Conservation (phyloP, 2,888 invertebrate genomes). For the Aradus depressus region DNA sequence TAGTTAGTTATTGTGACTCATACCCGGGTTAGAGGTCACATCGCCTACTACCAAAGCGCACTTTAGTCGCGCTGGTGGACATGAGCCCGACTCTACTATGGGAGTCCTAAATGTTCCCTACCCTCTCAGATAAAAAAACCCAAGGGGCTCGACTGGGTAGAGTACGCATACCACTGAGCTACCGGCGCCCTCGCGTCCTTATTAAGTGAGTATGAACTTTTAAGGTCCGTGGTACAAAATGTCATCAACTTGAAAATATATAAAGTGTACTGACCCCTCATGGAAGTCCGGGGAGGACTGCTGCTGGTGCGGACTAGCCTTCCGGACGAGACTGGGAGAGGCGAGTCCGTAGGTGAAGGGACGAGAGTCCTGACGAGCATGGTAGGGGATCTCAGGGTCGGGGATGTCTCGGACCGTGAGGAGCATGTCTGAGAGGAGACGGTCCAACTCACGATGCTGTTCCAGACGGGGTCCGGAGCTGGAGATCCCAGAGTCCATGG, state of each 20-base stretch:
- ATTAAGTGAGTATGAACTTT: too few relatives aligned
- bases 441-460: constrained; percentile 64
- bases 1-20: too few relatives aligned
- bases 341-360: constrained; percentile 83
- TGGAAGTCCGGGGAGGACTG: constrained; percentile 39
- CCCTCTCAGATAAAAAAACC: too few relatives aligned
- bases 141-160: too few relatives aligned
- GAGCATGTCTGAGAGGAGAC: constrained; percentile 74
- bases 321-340: constrained; percentile 73
- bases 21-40: too few relatives aligned
- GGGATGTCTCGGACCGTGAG: constrained; percentile 73
- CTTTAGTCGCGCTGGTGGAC: too few relatives aligned
- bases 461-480: constrained; percentile 51
- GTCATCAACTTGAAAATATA: neutral
- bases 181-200: too few relatives aligned
- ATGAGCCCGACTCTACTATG: too few relatives aligned
- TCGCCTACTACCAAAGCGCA: too few relatives aligned
- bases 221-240: too few relatives aligned
- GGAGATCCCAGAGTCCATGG: constrained; percentile 85
- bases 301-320: constrained; percentile 40
- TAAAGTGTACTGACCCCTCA: constrained; percentile 39
- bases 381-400: constrained; percentile 70
- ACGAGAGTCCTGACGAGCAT: constrained; percentile 78
- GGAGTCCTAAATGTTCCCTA: too few relatives aligned
- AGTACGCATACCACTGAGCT: too few relatives aligned